Evolutionary conservation across 2,797 vertebrate species (phyloP).

Genomic region (Tokudaia muenninki): DNA sequence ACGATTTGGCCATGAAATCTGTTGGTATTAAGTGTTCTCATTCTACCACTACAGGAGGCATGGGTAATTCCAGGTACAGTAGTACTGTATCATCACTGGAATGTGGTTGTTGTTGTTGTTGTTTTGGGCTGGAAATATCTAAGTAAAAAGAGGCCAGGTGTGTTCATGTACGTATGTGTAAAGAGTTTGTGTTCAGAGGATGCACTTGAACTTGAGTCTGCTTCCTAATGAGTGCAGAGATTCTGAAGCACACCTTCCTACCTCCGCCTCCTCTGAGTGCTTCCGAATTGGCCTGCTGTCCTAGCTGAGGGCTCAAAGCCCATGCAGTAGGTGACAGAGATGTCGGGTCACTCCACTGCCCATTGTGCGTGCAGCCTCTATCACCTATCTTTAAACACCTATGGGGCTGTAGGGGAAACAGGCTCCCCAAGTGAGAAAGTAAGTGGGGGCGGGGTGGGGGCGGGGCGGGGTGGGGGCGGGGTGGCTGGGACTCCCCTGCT

Average conservation of each 20-base stretch:
- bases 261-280: not conserved
- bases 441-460: too few species aligned
- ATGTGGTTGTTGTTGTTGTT: not conserved
- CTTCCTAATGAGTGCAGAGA: constrained; percentile 1
- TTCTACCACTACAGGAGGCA: not conserved
- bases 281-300: not conserved
- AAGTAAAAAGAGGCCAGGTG: not conserved
- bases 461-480: too few species aligned
- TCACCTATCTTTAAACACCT: not conserved
- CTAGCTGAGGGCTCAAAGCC: not conserved
- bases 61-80: not conserved
- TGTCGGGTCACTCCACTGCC: not conserved
- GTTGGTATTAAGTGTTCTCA: not conserved
- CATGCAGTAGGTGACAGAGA: not conserved
- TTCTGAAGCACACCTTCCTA: not conserved
- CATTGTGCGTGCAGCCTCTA: not conserved
- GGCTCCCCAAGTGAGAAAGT: not conserved
- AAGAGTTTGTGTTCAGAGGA: not conserved
- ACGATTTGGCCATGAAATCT: constrained; percentile 25
- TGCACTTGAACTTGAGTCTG: not conserved
- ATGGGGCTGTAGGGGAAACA: not conserved
- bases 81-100: not conserved
- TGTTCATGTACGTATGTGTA: not conserved
- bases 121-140: not conserved
- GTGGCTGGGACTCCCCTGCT: not conserved